These are phyloP conservation scores for Mycteria americana DNA, from an alignment of 2,797 vertebrate genomes.

Conservation along the genomic window DNA sequence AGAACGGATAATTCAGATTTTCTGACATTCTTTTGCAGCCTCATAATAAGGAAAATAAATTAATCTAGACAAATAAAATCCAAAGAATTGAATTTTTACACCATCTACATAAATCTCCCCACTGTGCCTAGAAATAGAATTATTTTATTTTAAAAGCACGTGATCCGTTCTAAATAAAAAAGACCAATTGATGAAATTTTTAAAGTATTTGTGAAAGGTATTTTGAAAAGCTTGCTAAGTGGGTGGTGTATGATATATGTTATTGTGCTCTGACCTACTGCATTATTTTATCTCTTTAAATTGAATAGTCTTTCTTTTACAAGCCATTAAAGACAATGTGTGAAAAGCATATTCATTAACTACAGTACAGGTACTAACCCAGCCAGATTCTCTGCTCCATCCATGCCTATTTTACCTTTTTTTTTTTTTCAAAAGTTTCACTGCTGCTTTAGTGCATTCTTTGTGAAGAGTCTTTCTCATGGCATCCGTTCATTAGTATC, in stretches of 20 bases:
- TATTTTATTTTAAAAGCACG: neutral
- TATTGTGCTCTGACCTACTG: neutral
- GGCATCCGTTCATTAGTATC: slow-evolving; percentile 9
- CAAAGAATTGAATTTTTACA: neutral
- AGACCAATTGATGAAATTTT: neutral
- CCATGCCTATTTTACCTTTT: neutral
- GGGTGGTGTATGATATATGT: neutral
- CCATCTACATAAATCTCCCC: neutral
- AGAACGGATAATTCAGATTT: slow-evolving; percentile 50
- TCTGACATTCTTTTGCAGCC: slow-evolving; percentile 48
- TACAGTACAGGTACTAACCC: neutral
- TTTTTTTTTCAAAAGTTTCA: slow-evolving; percentile 29
- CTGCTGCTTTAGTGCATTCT: slow-evolving; percentile 37
- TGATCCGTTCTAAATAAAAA: neutral
- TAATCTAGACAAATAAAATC: neutral
- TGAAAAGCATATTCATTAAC: slow-evolving; percentile 25
- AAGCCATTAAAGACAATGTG: neutral
- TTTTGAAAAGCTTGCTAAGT: neutral
- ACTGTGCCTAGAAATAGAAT: neutral
- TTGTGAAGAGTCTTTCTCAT: slow-evolving; percentile 24
- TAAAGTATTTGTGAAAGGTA: neutral
- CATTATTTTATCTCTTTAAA: slow-evolving; percentile 3
- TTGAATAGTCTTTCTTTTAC: neutral
- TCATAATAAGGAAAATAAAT: slow-evolving; percentile 34
- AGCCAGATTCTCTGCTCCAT: neutral